Base-by-base conservation (phyloP, 2,888 invertebrate species). In the Cantharis rustica region DNA sequence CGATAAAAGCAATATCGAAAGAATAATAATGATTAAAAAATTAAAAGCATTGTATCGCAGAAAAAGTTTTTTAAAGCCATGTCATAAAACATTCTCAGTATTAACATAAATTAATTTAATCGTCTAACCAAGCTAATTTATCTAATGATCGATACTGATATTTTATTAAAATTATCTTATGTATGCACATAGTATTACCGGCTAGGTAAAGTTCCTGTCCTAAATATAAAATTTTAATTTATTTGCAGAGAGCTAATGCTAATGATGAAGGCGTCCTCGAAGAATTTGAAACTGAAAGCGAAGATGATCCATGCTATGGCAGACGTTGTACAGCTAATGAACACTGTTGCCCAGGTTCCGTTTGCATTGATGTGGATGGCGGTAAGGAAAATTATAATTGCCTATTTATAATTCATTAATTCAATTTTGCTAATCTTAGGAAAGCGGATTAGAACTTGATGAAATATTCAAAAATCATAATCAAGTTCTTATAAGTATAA, bases 291-390 rank as follows among this genome's bases (percentile, higher is more conserved):
- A 89, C 88, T 47, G 90, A 89, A 70, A 87, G 85, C 9, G 88
- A 90, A 1, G 93, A 93, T 26, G 94, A 94, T 68, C 93, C 94
- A 20, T 96, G 96, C 88, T 95, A 94, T 85, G 94, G 93, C 80
- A 91, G 92, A 71, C 92, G 91, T 16, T 96, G 96, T 84, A 90
- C 91, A 3, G 91, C 93, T 79, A 96, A 95, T 84, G 95, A 95
- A 16, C 93, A 95, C 85, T 96, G 96, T 88, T 96, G 96, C 88
- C 93, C 94, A 0, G 95, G 94, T 11, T 92, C 93, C 13, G 92
- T 96, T 75, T 96, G 96, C 87, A 91, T 93, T 47, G 90, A 91
- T 84, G 89, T 91, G 64, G 92, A 92, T 83, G 92, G 92, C 87
- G 90, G 93, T 93, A 20, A 66, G 47, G 47, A 47, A 47, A 47